phyloP scores from a whole-genome alignment of 2,113 vertebrate species.

The Anarhynchus alexandrinus region DNA sequence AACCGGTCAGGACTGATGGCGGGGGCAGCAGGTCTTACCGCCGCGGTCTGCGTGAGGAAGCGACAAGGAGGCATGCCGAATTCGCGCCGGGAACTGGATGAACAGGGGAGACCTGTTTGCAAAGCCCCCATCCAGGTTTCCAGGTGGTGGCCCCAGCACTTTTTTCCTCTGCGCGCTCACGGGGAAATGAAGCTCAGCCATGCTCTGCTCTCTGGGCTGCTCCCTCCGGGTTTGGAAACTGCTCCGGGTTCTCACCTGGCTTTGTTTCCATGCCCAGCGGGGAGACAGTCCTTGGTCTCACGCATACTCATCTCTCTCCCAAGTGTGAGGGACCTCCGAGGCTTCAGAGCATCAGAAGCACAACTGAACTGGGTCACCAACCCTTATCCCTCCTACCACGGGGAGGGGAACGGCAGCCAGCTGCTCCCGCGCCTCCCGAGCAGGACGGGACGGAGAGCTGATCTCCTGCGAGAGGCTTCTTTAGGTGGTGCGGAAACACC shows the following conservation, averaged over 20 bases:
- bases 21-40: background rate
- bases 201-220: background rate
- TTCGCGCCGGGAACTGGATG: background rate
- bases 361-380: background rate
- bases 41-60: background rate
- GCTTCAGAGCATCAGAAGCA: background rate
- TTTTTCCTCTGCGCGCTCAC: background rate
- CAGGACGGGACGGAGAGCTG: background rate
- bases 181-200: background rate
- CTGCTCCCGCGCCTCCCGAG: background rate
- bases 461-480: background rate
- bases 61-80: fast-evolving
- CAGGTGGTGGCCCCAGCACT: background rate
- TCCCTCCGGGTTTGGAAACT: background rate
- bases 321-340: background rate
- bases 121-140: background rate
- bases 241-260: background rate
- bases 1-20: background rate
- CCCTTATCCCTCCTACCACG: fast-evolving
- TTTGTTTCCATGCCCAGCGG: background rate
- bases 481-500: background rate
- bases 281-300: background rate
- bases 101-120: background rate
- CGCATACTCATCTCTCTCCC: too few species aligned
- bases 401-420: background rate